Evolutionary conservation across 2,113 vertebrate genomes (phyloP), one percentile per base, ranked within the genome.

Genomic region (Paradoxurus hermaphroditus): DNA sequence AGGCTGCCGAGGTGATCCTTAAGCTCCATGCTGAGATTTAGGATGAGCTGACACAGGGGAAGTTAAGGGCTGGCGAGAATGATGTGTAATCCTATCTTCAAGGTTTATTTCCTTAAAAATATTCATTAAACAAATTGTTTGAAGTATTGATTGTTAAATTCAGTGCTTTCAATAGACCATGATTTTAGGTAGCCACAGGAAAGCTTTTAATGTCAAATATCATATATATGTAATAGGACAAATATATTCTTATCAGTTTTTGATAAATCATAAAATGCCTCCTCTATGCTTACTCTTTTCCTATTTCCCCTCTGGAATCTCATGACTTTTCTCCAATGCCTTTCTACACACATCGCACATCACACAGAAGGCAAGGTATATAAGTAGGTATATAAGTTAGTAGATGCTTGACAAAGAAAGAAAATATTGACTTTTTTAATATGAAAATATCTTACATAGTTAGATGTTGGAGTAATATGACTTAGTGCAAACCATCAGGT

Each of bases 121-220:
- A 34, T 56, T 10, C 63, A 70, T 86, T 94, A 51, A 59, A 72
- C 21, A 63, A 83, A 78, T 81, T 65, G 79, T 68, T 78, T 77
- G 41, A 73, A 86, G 86, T 86, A 83, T 67, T 44, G 59, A 62
- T 94, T 68, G 51, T 91, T 86, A 91, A 86, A 44, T 81, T 82
- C 12, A 56, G 11, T 83, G 65, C 44, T 87, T 86, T 90, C 91
- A 62, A 14, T 90, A 79, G n/a, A 95, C 41, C n/a, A 90, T 29
- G 34, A 86, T 72, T 95, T 95, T 68, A 92, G 53, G 18, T 63
- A 77, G 19, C 19, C 39, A 86, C 63, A 63, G 15, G 25, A 95
- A 87, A 73, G 2, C 7, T 62, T 36, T 68, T 73, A 51, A 62
- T 78, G 34, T 62, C 62, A 67, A 93, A 93, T 86, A 23, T 31